Conservation (phyloP, 2,888 invertebrate species). For the Nephrotoma appendiculata region DNA sequence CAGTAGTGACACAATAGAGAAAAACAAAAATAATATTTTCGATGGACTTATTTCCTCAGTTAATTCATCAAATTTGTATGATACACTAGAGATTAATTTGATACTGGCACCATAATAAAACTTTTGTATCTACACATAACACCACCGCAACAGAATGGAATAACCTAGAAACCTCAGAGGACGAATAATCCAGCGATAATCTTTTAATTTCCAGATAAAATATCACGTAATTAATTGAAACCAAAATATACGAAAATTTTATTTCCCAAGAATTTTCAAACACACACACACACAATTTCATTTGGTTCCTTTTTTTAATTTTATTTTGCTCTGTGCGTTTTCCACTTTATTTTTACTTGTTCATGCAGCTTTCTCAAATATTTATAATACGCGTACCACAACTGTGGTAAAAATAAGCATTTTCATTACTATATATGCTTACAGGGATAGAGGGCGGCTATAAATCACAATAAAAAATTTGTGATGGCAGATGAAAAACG, state of each 20-base stretch:
- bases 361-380: neutral
- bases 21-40: too few species aligned
- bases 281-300: neutral
- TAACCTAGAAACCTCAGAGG: neutral
- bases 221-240: neutral
- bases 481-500: neutral
- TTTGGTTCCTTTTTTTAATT: neutral
- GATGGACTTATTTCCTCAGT: too few species aligned
- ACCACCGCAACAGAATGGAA: too few species aligned
- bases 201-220: neutral
- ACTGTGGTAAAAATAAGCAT: neutral
- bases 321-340: neutral
- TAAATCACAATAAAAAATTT: neutral
- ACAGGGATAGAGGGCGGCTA: neutral
- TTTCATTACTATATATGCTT: neutral
- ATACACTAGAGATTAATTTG: too few species aligned
- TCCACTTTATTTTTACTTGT: neutral
- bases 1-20: too few species aligned
- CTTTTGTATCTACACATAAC: too few species aligned
- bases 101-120: too few species aligned
- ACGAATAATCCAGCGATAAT: neutral
- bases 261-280: neutral
- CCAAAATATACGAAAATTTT: neutral
- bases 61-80: too few species aligned
- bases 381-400: neutral